Evolutionary conservation across 2,113 vertebrate species (phyloP).

Genomic region (Oncorhynchus clarkii): DNA sequence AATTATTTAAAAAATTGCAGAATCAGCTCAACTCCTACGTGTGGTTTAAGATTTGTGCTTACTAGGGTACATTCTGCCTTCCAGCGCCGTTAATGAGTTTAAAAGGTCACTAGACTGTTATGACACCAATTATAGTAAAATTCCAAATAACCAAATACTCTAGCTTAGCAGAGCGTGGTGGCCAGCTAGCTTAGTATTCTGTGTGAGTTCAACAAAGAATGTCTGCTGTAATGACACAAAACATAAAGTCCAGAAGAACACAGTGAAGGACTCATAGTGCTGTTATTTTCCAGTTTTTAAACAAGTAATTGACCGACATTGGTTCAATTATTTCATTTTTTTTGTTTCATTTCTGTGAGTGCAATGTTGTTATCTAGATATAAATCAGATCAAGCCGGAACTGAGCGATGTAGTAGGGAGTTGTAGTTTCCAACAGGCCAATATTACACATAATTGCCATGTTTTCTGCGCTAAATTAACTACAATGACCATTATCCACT

Average conservation of each 20-base stretch:
- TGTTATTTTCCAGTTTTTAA: not conserved
- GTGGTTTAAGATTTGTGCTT: conserved; percentile 33
- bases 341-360: too few species aligned
- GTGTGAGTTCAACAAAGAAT: conserved; percentile 41
- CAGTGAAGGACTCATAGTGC: not conserved
- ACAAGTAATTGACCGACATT: too few species aligned
- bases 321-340: too few species aligned
- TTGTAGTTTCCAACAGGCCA: too few species aligned
- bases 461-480: too few species aligned
- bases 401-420: too few species aligned
- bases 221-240: conserved; percentile 56
- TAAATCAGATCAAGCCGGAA: too few species aligned
- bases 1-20: conserved; percentile 44
- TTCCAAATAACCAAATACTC: conserved; percentile 47
- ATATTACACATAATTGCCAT: too few species aligned
- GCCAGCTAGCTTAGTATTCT: conserved; percentile 24
- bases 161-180: conserved; percentile 38
- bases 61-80: conserved; percentile 39
- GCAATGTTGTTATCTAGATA: too few species aligned
- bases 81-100: conserved; percentile 55
- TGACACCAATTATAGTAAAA: conserved; percentile 66
- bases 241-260: not conserved
- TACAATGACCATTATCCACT: too few species aligned
- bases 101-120: conserved; percentile 57
- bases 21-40: conserved; percentile 41